phyloP scores from a whole-genome alignment of 2,797 vertebrate genomes.

The Triplophysa yarkandensis region DNA sequence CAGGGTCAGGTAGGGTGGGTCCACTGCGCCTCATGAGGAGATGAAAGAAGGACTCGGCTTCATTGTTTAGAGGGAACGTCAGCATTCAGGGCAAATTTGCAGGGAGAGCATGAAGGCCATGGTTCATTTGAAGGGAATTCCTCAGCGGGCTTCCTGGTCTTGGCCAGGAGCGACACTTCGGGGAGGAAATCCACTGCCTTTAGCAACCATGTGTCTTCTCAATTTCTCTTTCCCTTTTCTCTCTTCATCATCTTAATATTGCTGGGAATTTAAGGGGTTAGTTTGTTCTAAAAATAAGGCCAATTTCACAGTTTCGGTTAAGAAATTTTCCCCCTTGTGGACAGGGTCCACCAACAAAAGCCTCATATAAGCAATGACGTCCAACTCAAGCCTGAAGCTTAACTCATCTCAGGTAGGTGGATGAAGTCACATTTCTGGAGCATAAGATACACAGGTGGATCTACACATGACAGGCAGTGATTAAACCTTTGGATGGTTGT shows the following conservation, averaged over 20 bases:
- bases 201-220: conserved; percentile 38
- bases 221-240: conserved; percentile 1
- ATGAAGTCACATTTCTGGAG: background rate
- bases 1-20: conserved; percentile 56
- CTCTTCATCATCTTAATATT: background rate
- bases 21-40: conserved; percentile 45
- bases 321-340: no score
- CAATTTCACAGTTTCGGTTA: background rate
- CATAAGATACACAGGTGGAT: background rate
- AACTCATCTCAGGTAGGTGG: background rate
- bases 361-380: no score
- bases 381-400: no score
- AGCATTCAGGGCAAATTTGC: conserved; percentile 58
- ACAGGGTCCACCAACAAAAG: no score
- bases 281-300: background rate
- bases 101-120: conserved; percentile 45
- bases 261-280: conserved; percentile 9
- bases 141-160: conserved; percentile 61
- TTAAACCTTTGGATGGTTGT: background rate
- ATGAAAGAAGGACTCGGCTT: conserved; percentile 48
- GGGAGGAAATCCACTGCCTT: conserved; percentile 57
- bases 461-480: background rate
- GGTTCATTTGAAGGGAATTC: conserved; percentile 72
- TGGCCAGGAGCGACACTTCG: conserved; percentile 48
- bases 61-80: conserved; percentile 64